Conservation (phyloP, 2,888 invertebrate genomes). For the Caenorhabditis parvicauda region DNA sequence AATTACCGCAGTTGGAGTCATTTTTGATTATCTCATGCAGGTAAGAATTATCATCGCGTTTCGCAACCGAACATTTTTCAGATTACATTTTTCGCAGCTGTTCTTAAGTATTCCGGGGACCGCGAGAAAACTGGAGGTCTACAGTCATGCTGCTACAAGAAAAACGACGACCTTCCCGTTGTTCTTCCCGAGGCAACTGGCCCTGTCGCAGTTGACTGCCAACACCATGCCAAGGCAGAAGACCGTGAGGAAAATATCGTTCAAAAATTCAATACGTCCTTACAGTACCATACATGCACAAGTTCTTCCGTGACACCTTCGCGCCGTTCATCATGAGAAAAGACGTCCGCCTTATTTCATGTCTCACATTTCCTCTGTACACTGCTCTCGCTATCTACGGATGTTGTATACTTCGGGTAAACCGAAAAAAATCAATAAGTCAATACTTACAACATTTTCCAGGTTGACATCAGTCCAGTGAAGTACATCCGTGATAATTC, state of each 20-base stretch:
- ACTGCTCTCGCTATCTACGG: constrained; percentile 55
- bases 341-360: constrained; percentile 45
- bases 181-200: background rate
- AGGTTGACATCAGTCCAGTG: constrained; percentile 59
- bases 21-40: constrained; percentile 59
- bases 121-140: constrained; percentile 55
- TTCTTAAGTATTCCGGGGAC: constrained; percentile 57
- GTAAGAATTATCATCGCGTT: constrained; percentile 8
- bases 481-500: constrained; percentile 62
- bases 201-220: constrained; percentile 15
- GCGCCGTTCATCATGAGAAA: constrained; percentile 55
- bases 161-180: constrained; percentile 14
- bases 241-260: constrained; percentile 23
- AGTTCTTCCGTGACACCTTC: constrained; percentile 52
- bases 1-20: constrained; percentile 57
- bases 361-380: constrained; percentile 51
- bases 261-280: background rate
- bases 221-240: constrained; percentile 39
- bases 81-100: constrained; percentile 60
- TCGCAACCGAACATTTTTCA: constrained; percentile 9
- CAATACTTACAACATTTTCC: background rate
- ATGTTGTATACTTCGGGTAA: constrained; percentile 51
- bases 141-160: constrained; percentile 47
- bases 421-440: too few species aligned
- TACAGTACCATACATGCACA: constrained; percentile 59